Evolutionary conservation across 2,888 invertebrate genomes (phyloP).

Genomic region (Hyposoter didymator): DNA sequence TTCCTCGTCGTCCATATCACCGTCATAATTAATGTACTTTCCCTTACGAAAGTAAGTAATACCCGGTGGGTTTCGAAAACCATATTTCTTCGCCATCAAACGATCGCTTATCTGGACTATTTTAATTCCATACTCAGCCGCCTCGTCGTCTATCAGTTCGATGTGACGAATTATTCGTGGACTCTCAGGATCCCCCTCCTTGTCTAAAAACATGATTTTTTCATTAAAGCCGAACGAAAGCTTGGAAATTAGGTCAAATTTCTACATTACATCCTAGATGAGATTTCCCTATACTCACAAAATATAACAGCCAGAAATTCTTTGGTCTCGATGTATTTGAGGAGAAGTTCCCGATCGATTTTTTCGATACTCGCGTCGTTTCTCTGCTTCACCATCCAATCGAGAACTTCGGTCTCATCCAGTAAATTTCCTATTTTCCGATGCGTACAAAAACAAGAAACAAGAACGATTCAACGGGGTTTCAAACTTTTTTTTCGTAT

Average conservation of each 20-base stretch:
- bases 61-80: conserved; percentile 95
- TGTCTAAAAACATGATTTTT: conserved; percentile 85
- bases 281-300: conserved; percentile 88
- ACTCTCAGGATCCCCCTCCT: conserved; percentile 92
- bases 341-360: conserved; percentile 92
- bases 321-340: conserved; percentile 94
- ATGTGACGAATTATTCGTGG: conserved; percentile 93
- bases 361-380: conserved; percentile 96
- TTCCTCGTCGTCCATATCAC: conserved; percentile 96
- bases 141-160: conserved; percentile 96
- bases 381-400: conserved; percentile 96
- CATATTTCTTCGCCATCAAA: conserved; percentile 97
- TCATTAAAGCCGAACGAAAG: neutral
- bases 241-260: neutral
- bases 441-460: conserved; percentile 3
- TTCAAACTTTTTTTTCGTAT: neutral
- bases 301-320: conserved; percentile 96
- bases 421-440: conserved; percentile 87
- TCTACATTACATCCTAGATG: neutral
- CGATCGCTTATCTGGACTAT: conserved; percentile 94
- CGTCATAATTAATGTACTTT: conserved; percentile 96
- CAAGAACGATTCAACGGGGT: neutral
- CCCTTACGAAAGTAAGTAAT: conserved; percentile 95
- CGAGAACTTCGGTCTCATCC: conserved; percentile 93
- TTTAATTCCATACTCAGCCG: conserved; percentile 95